A percentile compares a stretch with the other conserved stretches of the same genome.
These are phyloP conservation scores for Lutraria lutraria DNA, from an alignment of 2,888 invertebrate species.

Conservation along the genomic window DNA sequence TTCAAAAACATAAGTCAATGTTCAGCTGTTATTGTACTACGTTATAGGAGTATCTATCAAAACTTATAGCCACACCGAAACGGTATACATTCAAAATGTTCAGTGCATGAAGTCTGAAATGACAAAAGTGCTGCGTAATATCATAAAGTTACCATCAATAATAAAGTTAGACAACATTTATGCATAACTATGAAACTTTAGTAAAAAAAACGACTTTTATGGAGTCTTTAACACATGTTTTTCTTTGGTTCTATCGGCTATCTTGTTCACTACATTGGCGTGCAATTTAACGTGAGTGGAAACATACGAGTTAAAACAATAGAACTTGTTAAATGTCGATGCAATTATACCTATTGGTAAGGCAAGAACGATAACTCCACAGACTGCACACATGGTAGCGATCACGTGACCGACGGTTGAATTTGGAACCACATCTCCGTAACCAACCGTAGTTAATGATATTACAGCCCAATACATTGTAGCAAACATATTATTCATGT, in stretches of 20 bases:
- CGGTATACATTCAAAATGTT: not conserved
- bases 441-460: conserved; percentile 52
- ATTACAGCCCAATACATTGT: conserved; percentile 55
- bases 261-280: not conserved
- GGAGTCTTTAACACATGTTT: not conserved
- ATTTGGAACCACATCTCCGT: conserved; percentile 43
- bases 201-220: not conserved
- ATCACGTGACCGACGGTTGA: conserved; percentile 47
- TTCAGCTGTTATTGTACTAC: too few species aligned
- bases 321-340: conserved; percentile 50
- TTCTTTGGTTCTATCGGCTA: not conserved
- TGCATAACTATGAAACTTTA: not conserved
- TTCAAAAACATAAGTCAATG: too few species aligned
- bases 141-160: not conserved
- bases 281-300: not conserved
- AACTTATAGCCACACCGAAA: not conserved
- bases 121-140: not conserved
- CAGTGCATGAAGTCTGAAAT: not conserved
- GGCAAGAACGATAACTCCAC: conserved; percentile 45
- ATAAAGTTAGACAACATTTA: not conserved
- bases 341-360: conserved; percentile 52
- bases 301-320: conserved; percentile 26
- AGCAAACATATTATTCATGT: conserved; percentile 28
- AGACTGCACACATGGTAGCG: conserved; percentile 46
- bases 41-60: too few species aligned